Conservation (phyloP, 2,888 invertebrate species). For the Drosophila percnosoma region DNA sequence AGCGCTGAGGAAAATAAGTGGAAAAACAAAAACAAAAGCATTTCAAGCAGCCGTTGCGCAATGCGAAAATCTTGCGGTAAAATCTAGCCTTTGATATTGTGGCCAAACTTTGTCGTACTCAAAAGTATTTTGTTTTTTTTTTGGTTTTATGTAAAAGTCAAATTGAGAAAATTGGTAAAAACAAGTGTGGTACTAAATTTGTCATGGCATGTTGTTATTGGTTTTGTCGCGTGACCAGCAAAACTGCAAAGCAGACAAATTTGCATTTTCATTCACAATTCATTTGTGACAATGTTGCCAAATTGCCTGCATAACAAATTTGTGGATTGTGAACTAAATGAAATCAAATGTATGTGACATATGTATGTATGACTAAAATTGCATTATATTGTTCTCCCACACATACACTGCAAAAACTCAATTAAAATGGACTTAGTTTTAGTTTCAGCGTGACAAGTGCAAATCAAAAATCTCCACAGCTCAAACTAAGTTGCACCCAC, state of each 20-base stretch:
- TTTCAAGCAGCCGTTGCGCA: constrained; percentile 60
- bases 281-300: constrained; percentile 56
- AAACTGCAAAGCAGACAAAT: constrained; percentile 37
- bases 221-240: constrained; percentile 28
- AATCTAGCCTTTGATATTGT: constrained; percentile 47
- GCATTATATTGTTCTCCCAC: constrained; percentile 62
- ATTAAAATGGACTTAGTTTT: constrained; percentile 75
- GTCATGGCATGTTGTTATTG: constrained; percentile 5
- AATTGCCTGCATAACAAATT: constrained; percentile 52
- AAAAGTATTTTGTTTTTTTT: constrained; percentile 12
- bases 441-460: constrained; percentile 57
- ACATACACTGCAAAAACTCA: constrained; percentile 64
- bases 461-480: constrained; percentile 47
- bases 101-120: constrained; percentile 46
- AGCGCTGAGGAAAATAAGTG: constrained; percentile 38
- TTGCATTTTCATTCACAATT: constrained; percentile 56
- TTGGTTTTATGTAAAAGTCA: background rate
- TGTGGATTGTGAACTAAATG: constrained; percentile 32
- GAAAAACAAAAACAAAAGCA: constrained; percentile 60
- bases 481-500: background rate
- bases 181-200: constrained; percentile 24
- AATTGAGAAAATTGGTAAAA: constrained; percentile 18
- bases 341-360: constrained; percentile 71
- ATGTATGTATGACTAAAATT: constrained; percentile 53
- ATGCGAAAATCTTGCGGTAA: constrained; percentile 32